Conservation (phyloP, 2,797 vertebrate species). For the Chaunax sp. region DNA sequence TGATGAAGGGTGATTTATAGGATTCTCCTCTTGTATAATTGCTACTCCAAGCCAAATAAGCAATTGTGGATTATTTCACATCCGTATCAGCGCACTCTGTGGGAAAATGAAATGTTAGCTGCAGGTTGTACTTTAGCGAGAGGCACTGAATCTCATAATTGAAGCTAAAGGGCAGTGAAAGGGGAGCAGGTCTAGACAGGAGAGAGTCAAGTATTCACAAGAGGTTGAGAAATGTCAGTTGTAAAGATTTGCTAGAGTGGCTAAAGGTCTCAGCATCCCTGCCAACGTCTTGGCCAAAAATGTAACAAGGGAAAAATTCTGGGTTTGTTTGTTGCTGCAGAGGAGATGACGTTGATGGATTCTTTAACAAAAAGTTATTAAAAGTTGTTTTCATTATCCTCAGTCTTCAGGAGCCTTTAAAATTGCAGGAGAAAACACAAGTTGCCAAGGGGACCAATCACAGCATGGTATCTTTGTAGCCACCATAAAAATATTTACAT, state of each 20-base stretch:
- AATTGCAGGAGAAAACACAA: no score
- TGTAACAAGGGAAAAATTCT: not conserved
- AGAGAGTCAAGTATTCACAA: conserved; percentile 59
- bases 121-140: conserved; percentile 21
- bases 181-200: conserved; percentile 44
- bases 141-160: conserved; percentile 47
- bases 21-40: conserved; percentile 10
- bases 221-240: conserved; percentile 71
- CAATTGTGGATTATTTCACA: conserved; percentile 30
- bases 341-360: conserved; percentile 10
- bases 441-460: no score
- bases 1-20: not conserved
- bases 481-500: no score
- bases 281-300: conserved; percentile 18
- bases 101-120: conserved; percentile 18
- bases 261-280: conserved; percentile 61
- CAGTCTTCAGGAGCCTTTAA: no score
- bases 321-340: not conserved
- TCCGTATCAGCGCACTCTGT: conserved; percentile 10
- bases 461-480: no score
- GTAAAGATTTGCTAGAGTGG: conserved; percentile 52
- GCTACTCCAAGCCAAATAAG: conserved; percentile 17
- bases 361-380: not conserved
- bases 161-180: conserved; percentile 65
- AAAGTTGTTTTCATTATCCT: no score